A percentile compares a stretch with the other conserved stretches of the same genome.
phyloP scores from a whole-genome alignment of 2,113 vertebrate genomes.

The Cacatua alba region DNA sequence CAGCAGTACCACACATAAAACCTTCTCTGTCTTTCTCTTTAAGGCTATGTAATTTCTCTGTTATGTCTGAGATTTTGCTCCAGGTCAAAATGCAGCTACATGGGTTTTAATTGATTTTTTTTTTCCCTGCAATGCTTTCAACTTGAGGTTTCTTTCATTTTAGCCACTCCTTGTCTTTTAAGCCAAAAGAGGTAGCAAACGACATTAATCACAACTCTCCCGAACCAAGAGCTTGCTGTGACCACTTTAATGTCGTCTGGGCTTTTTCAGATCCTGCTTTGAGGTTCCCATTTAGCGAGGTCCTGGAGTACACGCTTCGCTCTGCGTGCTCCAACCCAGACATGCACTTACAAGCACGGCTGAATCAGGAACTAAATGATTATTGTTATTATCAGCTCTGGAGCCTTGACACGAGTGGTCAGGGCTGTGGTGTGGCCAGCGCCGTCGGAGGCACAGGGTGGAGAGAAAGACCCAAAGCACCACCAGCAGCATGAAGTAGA shows the following conservation, averaged over 20 bases:
- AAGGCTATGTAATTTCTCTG: constrained; percentile 42
- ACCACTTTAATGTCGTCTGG: not conserved
- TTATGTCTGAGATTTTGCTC: constrained; percentile 40
- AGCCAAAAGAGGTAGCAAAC: not conserved
- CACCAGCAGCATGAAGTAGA: not conserved
- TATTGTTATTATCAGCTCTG: not conserved
- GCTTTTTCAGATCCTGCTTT: not conserved
- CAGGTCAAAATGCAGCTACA: constrained; percentile 27
- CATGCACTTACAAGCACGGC: not conserved
- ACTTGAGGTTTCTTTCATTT: constrained; percentile 36
- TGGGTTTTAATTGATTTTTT: constrained; percentile 19
- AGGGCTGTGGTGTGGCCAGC: not conserved
- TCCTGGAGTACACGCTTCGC: not conserved
- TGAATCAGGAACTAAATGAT: not conserved
- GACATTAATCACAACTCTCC: not conserved
- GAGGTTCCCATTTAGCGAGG: not conserved
- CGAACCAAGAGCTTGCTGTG: not conserved
- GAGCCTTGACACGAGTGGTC: not conserved
- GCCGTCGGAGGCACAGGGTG: not conserved
- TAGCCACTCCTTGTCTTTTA: not conserved
- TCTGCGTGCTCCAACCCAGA: not conserved
- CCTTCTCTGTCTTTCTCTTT: not conserved
- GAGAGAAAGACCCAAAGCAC: not conserved
- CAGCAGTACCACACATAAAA: not conserved
- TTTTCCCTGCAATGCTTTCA: not conserved